Evolutionary conservation across 2,113 vertebrate species (phyloP), one percentile per base, ranked within the genome.

Genomic region (Hucho hucho): DNA sequence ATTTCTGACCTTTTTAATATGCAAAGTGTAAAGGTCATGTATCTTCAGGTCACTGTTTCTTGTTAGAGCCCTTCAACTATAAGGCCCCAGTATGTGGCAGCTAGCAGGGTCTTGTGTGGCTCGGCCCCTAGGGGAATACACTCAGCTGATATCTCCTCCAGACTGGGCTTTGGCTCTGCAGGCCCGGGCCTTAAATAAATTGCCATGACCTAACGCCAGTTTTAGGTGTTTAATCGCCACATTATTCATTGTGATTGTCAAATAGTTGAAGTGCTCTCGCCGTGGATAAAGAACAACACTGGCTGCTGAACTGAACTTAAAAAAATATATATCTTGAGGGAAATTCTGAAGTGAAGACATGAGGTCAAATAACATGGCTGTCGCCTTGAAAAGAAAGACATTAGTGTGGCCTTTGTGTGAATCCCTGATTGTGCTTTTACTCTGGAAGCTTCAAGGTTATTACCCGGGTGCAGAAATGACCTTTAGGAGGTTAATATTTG

Each of bases 211-310:
- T 73, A 76, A 78, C 75, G 70, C 76, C 70, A 81, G 69, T 88
- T 92, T 80, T 84, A 83, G 74, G 80, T 82, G 75, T 91, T 90
- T 88, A 89, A 90, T 89, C 81, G 75, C 85, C 83, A 86, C 84
- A 85, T 91, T 90, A 92, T 92, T 92, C 88, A 86, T 72, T 13
- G 67, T 14, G 74, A 89, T 87, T 89, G 81, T 91, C 77, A 86
- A 84, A 88, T 84, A 86, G 70, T 85, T 77, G 12, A 70, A 89
- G 86, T 79, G 80, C 79, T 81, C 87, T 83, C 74, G 59, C 73
- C 16, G 81, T 83, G 85, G 88, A 87, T 92, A 90, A 90, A 89
- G 89, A 89, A 89, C 86, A 28, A 86, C 88, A 88, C 73, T 72
- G 70, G 73, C 75, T 28, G 28, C 28, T 28, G 28, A 28, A 28